Base-by-base conservation (phyloP, 2,797 vertebrate species). In the Urophycis tenuis region DNA sequence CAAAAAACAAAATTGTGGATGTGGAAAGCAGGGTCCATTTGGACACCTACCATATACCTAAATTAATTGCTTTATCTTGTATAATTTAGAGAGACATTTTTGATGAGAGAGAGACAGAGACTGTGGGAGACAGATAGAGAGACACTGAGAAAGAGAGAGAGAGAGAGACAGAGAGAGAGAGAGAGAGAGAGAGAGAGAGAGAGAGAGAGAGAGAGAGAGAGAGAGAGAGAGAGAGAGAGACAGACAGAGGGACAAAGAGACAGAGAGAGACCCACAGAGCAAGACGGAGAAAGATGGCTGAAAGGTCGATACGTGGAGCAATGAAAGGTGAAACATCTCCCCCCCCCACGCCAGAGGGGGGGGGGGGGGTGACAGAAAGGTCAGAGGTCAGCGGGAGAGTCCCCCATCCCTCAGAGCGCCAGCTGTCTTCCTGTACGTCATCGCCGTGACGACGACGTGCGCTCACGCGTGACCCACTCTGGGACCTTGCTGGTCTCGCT, bases 21-120 rank as follows among this genome's bases (percentile, higher is more conserved):
- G 17, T 53, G 22, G 22, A 60, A 19, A 60, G 22, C 49, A 9
- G 19, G 22, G 22, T n/a, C 53, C 53, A 60, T 7, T 5, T 60
- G 22, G 22, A 7, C 1, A 53, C 22, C 19, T 53, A n/a, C 53
- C 53, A 60, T n/a, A n/a, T n/a, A n/a, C n/a, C n/a, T n/a, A n/a
- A n/a, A n/a, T 73, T 71, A 82, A 53, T 77, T 8, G 41, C 76
- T 60, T 60, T 1, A 53, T n/a, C 25, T 60, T n/a, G n/a, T n/a
- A n/a, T n/a, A 2, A 60, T 60, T 25, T 60, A 60, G 53, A 60
- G 53, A 60, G 39, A 14, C 39, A 41, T 14, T 17, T 2, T 17
- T 41, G 53, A 25, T 19, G 22, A 60, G 19, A 60, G 7, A 60
- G 49, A 60, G 49, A 60, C 5, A 60, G 15, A 60, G 19, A 53